phyloP scores from a whole-genome alignment of 2,888 invertebrate genomes.

The Sarcophaga carnaria region DNA sequence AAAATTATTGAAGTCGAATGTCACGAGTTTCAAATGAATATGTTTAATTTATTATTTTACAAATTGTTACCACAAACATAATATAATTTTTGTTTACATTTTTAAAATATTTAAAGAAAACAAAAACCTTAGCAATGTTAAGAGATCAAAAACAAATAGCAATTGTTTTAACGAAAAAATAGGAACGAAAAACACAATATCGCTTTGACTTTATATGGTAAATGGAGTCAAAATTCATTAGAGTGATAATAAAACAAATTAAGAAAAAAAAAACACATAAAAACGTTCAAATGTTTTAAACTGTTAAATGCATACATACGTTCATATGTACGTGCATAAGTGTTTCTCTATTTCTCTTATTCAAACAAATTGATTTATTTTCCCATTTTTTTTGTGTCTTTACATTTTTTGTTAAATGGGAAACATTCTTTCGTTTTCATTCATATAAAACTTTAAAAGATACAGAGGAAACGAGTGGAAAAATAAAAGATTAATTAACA shows the following conservation, averaged over 20 bases:
- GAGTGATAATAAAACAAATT: conserved; percentile 54
- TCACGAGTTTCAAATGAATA: conserved; percentile 68
- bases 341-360: too few species aligned
- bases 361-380: conserved; percentile 21
- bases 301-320: conserved; percentile 28
- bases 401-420: too few species aligned
- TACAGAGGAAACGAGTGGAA: too few species aligned
- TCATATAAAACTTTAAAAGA: too few species aligned
- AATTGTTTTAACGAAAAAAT: conserved; percentile 53
- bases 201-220: conserved; percentile 2
- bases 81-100: conserved; percentile 40
- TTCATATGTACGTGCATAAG: too few species aligned
- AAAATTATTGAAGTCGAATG: conserved; percentile 40
- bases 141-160: conserved; percentile 36
- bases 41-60: conserved; percentile 50
- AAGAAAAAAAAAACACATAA: not conserved
- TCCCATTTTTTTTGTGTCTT: not conserved
- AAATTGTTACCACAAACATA: conserved; percentile 46
- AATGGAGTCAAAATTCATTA: conserved; percentile 51
- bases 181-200: too few species aligned
- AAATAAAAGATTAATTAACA: too few species aligned
- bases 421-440: too few species aligned
- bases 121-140: conserved; percentile 30
- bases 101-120: conserved; percentile 18
- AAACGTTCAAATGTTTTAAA: conserved; percentile 7